Base-by-base conservation (phyloP, 2,888 invertebrate species). In the Aelia acuminata region DNA sequence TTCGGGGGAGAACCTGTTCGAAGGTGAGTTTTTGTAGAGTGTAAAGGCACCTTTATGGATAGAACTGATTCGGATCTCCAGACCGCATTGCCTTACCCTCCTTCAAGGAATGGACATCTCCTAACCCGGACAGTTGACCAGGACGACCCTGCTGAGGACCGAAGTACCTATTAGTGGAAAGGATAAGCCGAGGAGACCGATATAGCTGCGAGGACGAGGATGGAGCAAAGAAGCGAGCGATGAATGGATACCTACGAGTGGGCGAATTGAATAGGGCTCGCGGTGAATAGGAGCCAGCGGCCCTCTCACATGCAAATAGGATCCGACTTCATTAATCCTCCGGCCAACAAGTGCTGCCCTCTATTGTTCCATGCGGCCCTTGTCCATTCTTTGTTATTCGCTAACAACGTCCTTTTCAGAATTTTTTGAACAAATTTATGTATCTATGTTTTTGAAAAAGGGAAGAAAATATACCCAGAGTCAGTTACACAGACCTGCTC, bases 261-360 rank as follows among this genome's bases (percentile, higher is more conserved):
- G 85, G 50, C 53, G 39, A 26, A 26, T 48, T 85, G 50, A 85
- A 85, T 53, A 85, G 85, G 53, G 18, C 11, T 11, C n/a, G n/a
- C n/a, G 13, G 43, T 80, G 80, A 80, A 80, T 80, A 80, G 80
- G 11, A 43, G 31, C n/a, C 80, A n/a, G 43, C n/a, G 80, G 63
- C 20, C 50, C 85, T 53, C 85, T 85, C 85, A 85, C 85, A 85
- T 85, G 85, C 85, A 85, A 85, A 85, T 85, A 85, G 50, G 50
- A 53, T 20, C 50, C 22, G 53, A 13, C 53, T 85, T 85, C 85
- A 85, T 85, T 85, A 85, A 85, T 85, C 85, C 85, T 85, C 7
- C 2, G 26, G 48, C 85, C 57, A 85, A 35, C 49, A 85, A 50
- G 53, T 39, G 31, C 48, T 53, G 53, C 85, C 39, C 50, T 84